phyloP scores from a whole-genome alignment of 2,113 vertebrate genomes.

The Engystomops pustulosus region DNA sequence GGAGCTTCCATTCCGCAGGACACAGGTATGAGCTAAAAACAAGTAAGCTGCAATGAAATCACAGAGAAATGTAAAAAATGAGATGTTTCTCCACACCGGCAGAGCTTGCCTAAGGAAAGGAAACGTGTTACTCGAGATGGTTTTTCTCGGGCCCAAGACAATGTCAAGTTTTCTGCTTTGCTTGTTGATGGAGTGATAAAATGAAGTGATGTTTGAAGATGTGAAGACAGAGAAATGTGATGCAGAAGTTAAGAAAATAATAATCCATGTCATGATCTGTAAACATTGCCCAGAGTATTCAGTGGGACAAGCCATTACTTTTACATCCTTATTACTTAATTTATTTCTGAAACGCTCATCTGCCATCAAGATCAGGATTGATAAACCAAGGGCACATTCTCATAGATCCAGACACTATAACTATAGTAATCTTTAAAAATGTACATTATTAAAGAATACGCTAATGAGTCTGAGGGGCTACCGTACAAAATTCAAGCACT shows the following conservation, averaged over 20 bases:
- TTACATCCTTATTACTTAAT: background rate
- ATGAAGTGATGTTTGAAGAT: constrained; percentile 9
- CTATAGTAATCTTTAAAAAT: too few relatives aligned
- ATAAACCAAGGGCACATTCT: too few relatives aligned
- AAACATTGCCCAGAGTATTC: background rate
- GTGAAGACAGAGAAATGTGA: background rate
- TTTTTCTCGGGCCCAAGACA: background rate
- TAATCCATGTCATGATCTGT: background rate
- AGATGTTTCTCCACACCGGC: background rate
- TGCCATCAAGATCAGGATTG: too few relatives aligned
- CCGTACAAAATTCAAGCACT: too few relatives aligned
- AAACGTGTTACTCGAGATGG: background rate
- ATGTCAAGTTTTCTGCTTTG: background rate
- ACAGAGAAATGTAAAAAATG: background rate
- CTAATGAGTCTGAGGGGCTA: too few relatives aligned
- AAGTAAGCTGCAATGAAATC: background rate
- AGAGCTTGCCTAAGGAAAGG: background rate
- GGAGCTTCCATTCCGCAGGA: background rate
- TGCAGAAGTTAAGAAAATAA: background rate
- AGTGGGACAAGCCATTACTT: background rate
- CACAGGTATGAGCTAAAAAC: too few relatives aligned
- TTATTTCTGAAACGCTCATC: too few relatives aligned
- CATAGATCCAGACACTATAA: too few relatives aligned
- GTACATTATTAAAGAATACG: too few relatives aligned
- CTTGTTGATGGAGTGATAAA: constrained; percentile 10